These are phyloP conservation scores for Drosophila gaucha DNA, from an alignment of 2,888 invertebrate species.

Conservation along the genomic window DNA sequence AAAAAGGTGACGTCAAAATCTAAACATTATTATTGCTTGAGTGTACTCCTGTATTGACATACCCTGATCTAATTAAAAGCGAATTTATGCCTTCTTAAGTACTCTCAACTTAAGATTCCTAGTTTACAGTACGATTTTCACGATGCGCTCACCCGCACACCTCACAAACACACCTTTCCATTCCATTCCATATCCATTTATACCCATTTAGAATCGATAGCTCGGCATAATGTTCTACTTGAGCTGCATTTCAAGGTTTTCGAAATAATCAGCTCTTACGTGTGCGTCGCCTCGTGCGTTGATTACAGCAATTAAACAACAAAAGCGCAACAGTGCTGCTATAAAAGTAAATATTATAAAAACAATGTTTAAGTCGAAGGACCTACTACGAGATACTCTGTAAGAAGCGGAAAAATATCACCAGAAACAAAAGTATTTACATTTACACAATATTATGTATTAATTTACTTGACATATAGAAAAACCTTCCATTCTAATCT, in stretches of 20 bases:
- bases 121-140: conserved; percentile 15
- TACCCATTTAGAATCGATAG: conserved; percentile 45
- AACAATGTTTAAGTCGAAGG: not conserved
- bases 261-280: conserved; percentile 65
- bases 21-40: too few species aligned
- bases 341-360: conserved; percentile 54
- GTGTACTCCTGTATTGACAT: too few species aligned
- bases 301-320: conserved; percentile 78
- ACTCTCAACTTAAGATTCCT: conserved; percentile 1
- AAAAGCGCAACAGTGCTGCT: conserved; percentile 54
- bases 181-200: conserved; percentile 29
- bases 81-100: not conserved
- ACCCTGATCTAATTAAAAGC: too few species aligned
- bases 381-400: not conserved
- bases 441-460: too few species aligned
- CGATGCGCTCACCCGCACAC: conserved; percentile 2
- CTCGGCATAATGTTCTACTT: conserved; percentile 42
- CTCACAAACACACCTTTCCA: not conserved
- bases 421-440: too few species aligned
- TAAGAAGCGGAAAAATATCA: too few species aligned
- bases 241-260: conserved; percentile 63
- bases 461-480: too few species aligned
- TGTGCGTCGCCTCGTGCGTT: conserved; percentile 46
- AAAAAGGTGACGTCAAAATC: too few species aligned
- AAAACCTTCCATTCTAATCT: too few species aligned